Evolutionary conservation across 2,888 invertebrate genomes (phyloP).

Genomic region (Anagyrus pseudococci): DNA sequence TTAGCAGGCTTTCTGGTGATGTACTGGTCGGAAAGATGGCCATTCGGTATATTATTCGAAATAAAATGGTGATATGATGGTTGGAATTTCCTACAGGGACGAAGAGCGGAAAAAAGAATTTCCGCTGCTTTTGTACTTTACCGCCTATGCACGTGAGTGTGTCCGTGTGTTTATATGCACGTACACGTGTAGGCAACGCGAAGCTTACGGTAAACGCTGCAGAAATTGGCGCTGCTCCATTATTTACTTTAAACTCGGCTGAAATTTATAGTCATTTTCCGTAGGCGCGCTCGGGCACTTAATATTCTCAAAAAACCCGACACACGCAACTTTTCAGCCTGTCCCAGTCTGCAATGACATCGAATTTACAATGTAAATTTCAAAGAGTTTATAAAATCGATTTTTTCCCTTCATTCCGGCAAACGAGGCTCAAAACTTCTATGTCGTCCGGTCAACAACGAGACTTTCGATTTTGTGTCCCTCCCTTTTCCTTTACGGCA

Average conservation of each 20-base stretch:
- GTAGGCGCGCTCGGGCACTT: not conserved
- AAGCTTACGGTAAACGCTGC: conserved; percentile 13
- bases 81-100: too few relatives aligned
- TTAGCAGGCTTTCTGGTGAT: too few relatives aligned
- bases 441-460: too few relatives aligned
- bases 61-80: too few relatives aligned
- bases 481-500: too few relatives aligned
- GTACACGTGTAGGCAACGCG: not conserved
- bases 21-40: too few relatives aligned
- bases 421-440: too few relatives aligned
- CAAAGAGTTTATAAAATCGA: too few relatives aligned
- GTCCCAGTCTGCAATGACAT: too few relatives aligned
- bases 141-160: not conserved
- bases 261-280: conserved; percentile 9
- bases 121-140: not conserved
- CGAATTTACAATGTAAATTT: too few relatives aligned
- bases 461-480: too few relatives aligned
- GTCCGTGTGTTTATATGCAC: not conserved
- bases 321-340: not conserved
- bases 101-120: not conserved
- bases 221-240: conserved; percentile 9
- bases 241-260: not conserved
- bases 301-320: not conserved
- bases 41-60: not conserved
- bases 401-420: too few relatives aligned